phyloP scores from a whole-genome alignment of 2,113 vertebrate species.

The Ammospiza caudacuta region DNA sequence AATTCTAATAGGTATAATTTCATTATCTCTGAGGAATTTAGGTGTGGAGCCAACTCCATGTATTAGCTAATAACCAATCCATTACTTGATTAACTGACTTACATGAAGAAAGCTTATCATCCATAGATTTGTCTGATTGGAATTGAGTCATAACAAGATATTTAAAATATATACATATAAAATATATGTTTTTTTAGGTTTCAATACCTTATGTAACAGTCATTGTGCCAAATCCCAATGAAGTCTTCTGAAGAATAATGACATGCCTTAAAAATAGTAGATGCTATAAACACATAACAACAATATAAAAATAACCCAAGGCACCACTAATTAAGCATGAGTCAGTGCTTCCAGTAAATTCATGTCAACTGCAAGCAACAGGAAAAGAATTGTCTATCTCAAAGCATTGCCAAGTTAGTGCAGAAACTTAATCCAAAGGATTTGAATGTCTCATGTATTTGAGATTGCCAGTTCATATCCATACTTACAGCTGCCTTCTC shows the following conservation, averaged over 20 bases:
- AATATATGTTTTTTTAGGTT: neutral
- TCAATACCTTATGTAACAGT: conserved; percentile 14
- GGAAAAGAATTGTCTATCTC: conserved; percentile 18
- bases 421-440: conserved; percentile 10
- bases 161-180: neutral
- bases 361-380: conserved; percentile 24
- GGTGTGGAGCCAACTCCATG: neutral
- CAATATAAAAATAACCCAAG: conserved; percentile 30
- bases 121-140: conserved; percentile 34
- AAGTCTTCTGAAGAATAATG: neutral
- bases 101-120: conserved; percentile 35
- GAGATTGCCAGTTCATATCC: neutral
- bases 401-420: conserved; percentile 28
- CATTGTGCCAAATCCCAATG: neutral
- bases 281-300: neutral
- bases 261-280: neutral
- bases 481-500: neutral
- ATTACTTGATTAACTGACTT: conserved; percentile 53
- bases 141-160: conserved; percentile 33
- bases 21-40: conserved; percentile 19
- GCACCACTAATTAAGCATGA: neutral
- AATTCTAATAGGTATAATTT: conserved; percentile 34
- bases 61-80: conserved; percentile 53
- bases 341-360: conserved; percentile 46
- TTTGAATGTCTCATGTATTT: neutral